phyloP scores from a whole-genome alignment of 2,888 invertebrate species.

The Leptarthrus brevirostris region DNA sequence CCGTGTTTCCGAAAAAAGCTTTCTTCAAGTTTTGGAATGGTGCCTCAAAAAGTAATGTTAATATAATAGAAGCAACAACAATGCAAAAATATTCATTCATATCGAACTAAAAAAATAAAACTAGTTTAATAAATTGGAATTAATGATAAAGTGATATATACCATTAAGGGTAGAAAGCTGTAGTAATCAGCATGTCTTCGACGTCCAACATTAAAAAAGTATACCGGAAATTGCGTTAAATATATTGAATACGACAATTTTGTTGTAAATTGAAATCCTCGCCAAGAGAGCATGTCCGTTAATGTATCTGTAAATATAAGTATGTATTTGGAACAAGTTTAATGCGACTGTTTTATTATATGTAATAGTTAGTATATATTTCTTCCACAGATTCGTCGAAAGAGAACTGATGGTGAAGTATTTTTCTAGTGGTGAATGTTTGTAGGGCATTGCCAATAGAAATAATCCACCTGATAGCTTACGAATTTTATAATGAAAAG shows the following conservation, averaged over 20 bases:
- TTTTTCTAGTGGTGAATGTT: too few species aligned
- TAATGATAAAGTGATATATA: too few species aligned
- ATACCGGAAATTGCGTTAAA: conserved; percentile 78
- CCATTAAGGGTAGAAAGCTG: conserved; percentile 71
- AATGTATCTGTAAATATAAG: conserved; percentile 69
- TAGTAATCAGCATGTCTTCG: conserved; percentile 72
- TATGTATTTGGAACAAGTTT: too few species aligned
- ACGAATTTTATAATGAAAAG: too few species aligned
- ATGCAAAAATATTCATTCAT: conserved; percentile 72
- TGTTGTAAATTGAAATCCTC: conserved; percentile 74
- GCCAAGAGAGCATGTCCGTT: conserved; percentile 71
- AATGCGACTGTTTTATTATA: too few species aligned
- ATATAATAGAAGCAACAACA: conserved; percentile 68
- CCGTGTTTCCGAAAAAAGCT: conserved; percentile 62
- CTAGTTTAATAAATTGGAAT: conserved; percentile 8
- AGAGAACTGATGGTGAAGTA: too few species aligned
- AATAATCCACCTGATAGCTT: too few species aligned
- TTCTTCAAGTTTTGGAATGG: conserved; percentile 78
- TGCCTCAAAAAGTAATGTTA: conserved; percentile 75
- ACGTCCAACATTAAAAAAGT: conserved; percentile 76
- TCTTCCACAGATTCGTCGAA: too few species aligned
- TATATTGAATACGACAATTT: conserved; percentile 78
- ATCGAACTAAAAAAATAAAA: conserved; percentile 69
- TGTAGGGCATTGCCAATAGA: too few species aligned
- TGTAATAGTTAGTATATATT: too few species aligned